Conservation (phyloP, 2,797 vertebrate species). For the Myiotriccus ornatus region DNA sequence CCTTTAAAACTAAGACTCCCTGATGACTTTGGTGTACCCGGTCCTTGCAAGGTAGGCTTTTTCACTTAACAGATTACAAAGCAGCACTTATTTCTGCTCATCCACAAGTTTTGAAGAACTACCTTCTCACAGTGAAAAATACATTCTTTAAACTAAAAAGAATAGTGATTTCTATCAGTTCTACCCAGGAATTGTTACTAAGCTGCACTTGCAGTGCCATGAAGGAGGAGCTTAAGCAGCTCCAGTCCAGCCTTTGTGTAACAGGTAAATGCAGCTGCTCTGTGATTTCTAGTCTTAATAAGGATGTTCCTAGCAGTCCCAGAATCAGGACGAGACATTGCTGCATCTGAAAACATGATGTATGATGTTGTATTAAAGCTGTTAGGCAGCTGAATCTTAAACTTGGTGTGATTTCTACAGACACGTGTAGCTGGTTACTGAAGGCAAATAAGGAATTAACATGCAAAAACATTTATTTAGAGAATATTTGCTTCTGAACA, state of each 20-base stretch:
- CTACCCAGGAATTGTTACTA: neutral
- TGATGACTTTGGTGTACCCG: neutral
- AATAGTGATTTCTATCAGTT: neutral
- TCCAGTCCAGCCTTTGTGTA: neutral
- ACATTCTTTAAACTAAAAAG: neutral
- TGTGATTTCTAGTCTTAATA: neutral
- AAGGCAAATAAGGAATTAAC: conserved; percentile 9
- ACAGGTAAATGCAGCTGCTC: neutral
- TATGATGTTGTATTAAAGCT: conserved; percentile 14
- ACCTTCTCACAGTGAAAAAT: neutral
- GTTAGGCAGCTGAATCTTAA: neutral
- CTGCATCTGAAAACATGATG: conserved; percentile 23
- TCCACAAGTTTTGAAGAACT: neutral
- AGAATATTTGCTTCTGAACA: neutral
- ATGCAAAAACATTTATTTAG: conserved; percentile 23
- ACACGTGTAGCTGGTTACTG: neutral
- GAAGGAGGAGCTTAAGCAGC: neutral
- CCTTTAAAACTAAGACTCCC: neutral
- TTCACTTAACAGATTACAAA: neutral
- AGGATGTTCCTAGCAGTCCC: neutral
- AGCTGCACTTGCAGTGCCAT: neutral
- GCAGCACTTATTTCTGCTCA: rapidly evolving
- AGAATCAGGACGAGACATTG: neutral
- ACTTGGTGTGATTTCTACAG: neutral
- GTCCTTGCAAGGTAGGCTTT: neutral